phyloP scores from a whole-genome alignment of 1,140 invertebrate genomes.

The Eurosta solidaginis region DNA sequence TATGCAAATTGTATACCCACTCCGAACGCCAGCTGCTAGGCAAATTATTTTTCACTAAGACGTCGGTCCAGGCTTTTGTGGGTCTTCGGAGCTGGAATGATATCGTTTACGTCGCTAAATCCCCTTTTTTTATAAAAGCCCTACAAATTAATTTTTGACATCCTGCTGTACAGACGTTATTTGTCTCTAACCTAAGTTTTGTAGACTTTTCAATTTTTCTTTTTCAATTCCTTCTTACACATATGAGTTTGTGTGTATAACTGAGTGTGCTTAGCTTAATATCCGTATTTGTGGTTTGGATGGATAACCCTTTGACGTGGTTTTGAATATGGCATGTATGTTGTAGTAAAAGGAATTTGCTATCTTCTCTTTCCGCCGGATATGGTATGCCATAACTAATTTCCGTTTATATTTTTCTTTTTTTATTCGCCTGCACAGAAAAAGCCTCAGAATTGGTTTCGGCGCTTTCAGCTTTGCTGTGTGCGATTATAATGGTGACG shows the following conservation, averaged over 20 bases:
- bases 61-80: too few relatives aligned
- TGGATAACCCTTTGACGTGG: neutral
- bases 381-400: slow-evolving; percentile 28
- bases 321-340: neutral
- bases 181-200: too few relatives aligned
- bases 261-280: neutral
- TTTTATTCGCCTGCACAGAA: slow-evolving; percentile 49
- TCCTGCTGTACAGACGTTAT: too few relatives aligned
- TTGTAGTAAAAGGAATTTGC: neutral
- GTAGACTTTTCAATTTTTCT: too few relatives aligned
- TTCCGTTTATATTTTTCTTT: neutral
- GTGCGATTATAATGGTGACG: slow-evolving; percentile 63
- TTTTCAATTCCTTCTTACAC: neutral
- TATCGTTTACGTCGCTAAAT: too few relatives aligned
- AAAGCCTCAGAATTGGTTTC: slow-evolving; percentile 62
- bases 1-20: too few relatives aligned
- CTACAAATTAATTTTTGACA: too few relatives aligned
- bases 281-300: neutral
- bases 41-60: too few relatives aligned
- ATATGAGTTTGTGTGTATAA: neutral
- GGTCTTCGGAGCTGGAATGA: too few relatives aligned
- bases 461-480: slow-evolving; percentile 62
- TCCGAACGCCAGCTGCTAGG: too few relatives aligned
- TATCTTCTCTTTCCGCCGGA: slow-evolving; percentile 21
- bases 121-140: too few relatives aligned